These are phyloP conservation scores for Smutsia gigantea DNA, from an alignment of 2,797 vertebrate species.

Conservation along the genomic window DNA sequence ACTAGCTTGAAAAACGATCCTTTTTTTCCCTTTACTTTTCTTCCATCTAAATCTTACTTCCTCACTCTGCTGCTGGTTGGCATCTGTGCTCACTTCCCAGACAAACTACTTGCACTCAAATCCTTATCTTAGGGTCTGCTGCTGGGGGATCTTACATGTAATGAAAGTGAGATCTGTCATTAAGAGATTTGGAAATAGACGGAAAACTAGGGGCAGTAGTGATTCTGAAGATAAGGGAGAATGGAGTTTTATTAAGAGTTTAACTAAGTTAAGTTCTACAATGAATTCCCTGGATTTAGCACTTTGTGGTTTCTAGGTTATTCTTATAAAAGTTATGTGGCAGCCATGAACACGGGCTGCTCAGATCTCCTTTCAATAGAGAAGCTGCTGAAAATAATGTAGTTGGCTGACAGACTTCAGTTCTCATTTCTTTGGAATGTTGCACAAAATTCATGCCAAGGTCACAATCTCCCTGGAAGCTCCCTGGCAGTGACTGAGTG, in stretches of 20 bases:
- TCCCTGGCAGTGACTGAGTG: neutral
- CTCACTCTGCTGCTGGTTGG: neutral
- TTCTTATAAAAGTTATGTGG: neutral
- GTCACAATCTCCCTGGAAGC: neutral
- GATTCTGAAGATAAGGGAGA: neutral
- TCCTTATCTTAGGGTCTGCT: neutral
- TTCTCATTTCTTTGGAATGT: neutral
- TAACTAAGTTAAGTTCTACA: neutral
- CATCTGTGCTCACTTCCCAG: neutral
- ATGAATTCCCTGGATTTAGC: neutral
- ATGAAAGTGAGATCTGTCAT: neutral
- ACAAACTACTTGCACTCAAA: neutral
- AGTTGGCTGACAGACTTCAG: neutral
- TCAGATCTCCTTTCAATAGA: slow-evolving; percentile 4
- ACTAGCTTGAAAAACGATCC: neutral
- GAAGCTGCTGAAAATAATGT: neutral
- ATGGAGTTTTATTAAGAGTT: neutral
- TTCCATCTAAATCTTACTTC: neutral
- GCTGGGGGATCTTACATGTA: neutral
- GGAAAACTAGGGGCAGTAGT: neutral
- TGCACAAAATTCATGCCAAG: neutral
- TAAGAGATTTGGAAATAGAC: neutral
- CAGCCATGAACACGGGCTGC: neutral
- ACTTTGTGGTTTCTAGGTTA: neutral
- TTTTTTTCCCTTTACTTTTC: neutral